Conservation (phyloP, 2,797 vertebrate genomes). For the Scolopax bukidnonensis region DNA sequence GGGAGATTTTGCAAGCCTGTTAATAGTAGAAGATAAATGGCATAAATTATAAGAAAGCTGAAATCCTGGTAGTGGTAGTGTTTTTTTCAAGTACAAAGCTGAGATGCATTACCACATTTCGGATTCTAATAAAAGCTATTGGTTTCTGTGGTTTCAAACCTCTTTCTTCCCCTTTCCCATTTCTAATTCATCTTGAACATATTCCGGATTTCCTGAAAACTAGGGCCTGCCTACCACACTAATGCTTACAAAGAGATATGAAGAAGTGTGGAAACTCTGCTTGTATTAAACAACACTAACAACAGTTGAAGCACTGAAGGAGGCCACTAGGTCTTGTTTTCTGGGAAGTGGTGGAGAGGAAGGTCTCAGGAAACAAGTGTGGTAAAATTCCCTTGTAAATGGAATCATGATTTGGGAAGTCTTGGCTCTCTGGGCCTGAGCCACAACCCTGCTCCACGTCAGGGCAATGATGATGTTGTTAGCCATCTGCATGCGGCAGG, state of each 20-base stretch:
- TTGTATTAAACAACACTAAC: not conserved
- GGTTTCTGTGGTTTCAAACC: slow-evolving; percentile 36
- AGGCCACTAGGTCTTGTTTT: not conserved
- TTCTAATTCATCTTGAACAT: not conserved
- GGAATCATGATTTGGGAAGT: not conserved
- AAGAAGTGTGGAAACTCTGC: not conserved
- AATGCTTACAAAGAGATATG: not conserved
- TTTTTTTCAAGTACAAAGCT: not conserved
- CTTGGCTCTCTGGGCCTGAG: not conserved
- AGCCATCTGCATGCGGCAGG: accelerated
- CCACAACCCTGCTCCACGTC: not conserved
- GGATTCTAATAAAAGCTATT: slow-evolving; percentile 14
- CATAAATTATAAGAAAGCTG: not conserved
- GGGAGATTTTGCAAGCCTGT: slow-evolving; percentile 13
- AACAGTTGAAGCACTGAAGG: not conserved
- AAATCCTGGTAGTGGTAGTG: not conserved
- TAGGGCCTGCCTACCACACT: not conserved
- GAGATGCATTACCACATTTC: not conserved
- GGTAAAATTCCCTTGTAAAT: not conserved
- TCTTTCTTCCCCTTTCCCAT: slow-evolving; percentile 24
- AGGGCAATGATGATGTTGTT: not conserved
- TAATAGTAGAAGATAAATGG: slow-evolving; percentile 25
- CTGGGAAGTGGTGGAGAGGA: not conserved
- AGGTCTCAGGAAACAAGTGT: not conserved
- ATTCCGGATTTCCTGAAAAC: slow-evolving; percentile 4